phyloP scores from a whole-genome alignment of 2,113 vertebrate species.

The Microtus richardsoni region DNA sequence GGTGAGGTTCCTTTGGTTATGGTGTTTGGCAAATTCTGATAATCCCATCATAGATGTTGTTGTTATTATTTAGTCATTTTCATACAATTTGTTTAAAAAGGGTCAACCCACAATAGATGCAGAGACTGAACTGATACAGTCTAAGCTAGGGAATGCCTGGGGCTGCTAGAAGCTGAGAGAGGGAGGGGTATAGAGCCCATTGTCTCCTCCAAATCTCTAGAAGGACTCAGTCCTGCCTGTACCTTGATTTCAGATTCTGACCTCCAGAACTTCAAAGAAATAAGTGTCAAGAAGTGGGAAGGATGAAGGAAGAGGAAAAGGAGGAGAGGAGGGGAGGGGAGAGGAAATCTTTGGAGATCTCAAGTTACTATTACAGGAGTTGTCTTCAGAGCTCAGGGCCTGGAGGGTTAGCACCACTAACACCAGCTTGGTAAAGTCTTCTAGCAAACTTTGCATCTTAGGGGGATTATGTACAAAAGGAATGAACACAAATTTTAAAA shows the following conservation, averaged over 20 bases:
- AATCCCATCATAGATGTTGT: neutral
- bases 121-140: neutral
- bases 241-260: neutral
- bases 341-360: neutral
- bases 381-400: neutral
- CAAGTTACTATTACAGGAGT: neutral
- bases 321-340: neutral
- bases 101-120: neutral
- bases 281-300: neutral
- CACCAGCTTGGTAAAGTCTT: neutral
- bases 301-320: neutral
- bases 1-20: neutral
- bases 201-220: neutral
- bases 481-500: neutral
- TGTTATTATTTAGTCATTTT: neutral
- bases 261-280: neutral
- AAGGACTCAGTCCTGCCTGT: neutral
- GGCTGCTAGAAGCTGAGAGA: neutral
- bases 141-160: neutral
- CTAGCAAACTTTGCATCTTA: neutral
- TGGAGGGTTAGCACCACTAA: neutral
- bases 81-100: neutral
- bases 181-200: neutral
- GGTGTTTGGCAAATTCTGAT: neutral
- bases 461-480: neutral